Base-by-base conservation (phyloP, 2,888 invertebrate genomes). In the Atethmia centrago region DNA sequence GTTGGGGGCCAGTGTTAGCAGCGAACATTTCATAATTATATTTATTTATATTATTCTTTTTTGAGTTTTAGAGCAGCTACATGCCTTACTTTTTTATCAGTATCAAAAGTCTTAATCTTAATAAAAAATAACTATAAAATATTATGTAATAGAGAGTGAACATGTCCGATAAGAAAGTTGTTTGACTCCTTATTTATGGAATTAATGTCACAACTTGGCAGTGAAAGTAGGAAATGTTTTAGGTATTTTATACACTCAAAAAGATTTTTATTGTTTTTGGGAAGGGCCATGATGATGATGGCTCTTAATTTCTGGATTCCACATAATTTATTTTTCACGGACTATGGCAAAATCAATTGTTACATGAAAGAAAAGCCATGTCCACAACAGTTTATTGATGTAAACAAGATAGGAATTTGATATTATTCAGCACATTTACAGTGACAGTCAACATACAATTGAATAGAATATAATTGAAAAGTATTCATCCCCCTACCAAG, bases 401-500 rank as follows among this genome's bases (percentile, higher is more conserved):
- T 79, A 63, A 78, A 83, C 56, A 80, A 69, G 12, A 8, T 45
- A 36, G 31, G 7, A 59, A 59, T 79, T 71, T 42, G 21, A 21
- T 31, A 36, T 53, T 49, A 51, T 25, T 9, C 25, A 58, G 49
- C 19, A 14, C 16, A 58, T 28, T 80, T 25, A 25, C 14, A 66
- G 31, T n/a, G 21, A 42, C 21, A 40, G 12, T 51, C 36, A 71
- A 14, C 4, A 47, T 64, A 71, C 53, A 71, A 12, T 62, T 65
- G 67, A 67, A 79, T 69, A 55, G 28, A 71, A 74, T 55, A 74
- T 68, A 75, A 80, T 78, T 76, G 59, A 75, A 65, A 74, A 80
- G 74, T 83, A 82, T 76, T 81, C 85, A 89, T 93, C 85, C 84
- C 80, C 89, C 91, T 95, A 96, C 96, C 96, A 95, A 90, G 95